Evolutionary conservation across 2,797 vertebrate species (phyloP), one percentile per base, ranked within the genome.

Genomic region (Xenopus petersii): DNA sequence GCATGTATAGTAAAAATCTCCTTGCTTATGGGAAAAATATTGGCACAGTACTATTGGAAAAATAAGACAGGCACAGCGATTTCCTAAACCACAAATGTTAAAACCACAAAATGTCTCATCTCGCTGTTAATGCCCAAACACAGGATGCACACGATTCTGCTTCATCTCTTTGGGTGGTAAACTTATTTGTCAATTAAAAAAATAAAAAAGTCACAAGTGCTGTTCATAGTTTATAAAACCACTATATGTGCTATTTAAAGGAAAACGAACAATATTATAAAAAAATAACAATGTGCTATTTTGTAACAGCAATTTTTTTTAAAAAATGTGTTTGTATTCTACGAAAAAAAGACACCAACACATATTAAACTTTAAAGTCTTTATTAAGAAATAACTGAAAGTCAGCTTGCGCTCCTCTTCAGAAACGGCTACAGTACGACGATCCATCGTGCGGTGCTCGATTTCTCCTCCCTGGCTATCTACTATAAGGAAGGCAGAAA

Each of bases 111-210:
- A 81, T 77, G 76, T 80, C 75, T 82, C 70, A 70, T 84, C 75
- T 85, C 82, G 81, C 73, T 84, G 73, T 67, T 83, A 47, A 54
- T 80, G 75, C 85, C 83, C 83, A 88, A 85, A 82, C 59, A 80
- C 68, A 87, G 79, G 64, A 82, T 66, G 65, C 74, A 71, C 17
- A 63, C 75, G 54, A 54, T 68, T 74, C 49, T 62, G 80, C 68
- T 89, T 91, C 85, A 88, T 87, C 87, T 91, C 80, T 82, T 87
- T 91, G 88, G 84, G 88, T 86, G 89, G 75, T 66, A 67, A 59
- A 62, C 69, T 61, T 77, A 58, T 59, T 55, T 49, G n/a, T 55
- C 2, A 77, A 26, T 66, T 54, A 56, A 67, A 72, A 67, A 68
- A 12, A 61, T 63, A 67, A 11, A 67, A 67, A 11, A 54, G 21